Percentiles rank a stretch among this genome's conserved stretches.
phyloP scores from a whole-genome alignment of 2,797 vertebrate species.

The Thalassophryne amazonica region DNA sequence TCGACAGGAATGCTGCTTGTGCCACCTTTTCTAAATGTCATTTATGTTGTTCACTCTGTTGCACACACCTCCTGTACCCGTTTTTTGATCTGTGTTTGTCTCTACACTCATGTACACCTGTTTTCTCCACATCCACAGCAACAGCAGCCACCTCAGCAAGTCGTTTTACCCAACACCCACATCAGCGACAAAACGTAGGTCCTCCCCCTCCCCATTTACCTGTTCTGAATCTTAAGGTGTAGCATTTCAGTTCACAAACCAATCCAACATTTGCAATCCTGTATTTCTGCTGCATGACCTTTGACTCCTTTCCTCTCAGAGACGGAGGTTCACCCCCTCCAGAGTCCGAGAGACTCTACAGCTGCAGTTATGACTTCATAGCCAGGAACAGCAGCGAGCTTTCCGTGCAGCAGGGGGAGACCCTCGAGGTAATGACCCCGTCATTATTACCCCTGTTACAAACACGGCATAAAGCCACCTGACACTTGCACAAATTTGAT shows the following conservation, averaged over 20 bases:
- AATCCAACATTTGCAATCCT: neutral
- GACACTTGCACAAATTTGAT: no score
- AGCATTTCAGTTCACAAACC: neutral
- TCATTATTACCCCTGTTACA: no score
- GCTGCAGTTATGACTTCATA: slow-evolving; percentile 87
- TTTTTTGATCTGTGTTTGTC: neutral
- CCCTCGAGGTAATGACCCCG: slow-evolving; percentile 80
- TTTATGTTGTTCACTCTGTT: no score
- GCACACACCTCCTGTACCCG: neutral
- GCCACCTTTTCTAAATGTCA: no score
- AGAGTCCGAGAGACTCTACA: slow-evolving; percentile 57
- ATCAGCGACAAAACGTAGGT: slow-evolving; percentile 52
- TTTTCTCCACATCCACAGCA: slow-evolving; percentile 8
- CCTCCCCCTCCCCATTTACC: no score
- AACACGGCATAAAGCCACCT: no score
- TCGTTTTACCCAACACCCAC: neutral
- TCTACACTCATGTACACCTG: neutral
- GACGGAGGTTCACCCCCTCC: slow-evolving; percentile 31
- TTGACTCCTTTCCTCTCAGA: slow-evolving; percentile 33
- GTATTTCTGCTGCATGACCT: neutral
- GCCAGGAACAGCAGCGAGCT: slow-evolving; percentile 89
- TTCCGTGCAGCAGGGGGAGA: slow-evolving; percentile 82
- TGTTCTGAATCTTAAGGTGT: no score
- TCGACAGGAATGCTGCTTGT: no score
- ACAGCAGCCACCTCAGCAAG: slow-evolving; percentile 5